Conservation (phyloP, 2,113 vertebrate genomes). For the Lampris incognitus region DNA sequence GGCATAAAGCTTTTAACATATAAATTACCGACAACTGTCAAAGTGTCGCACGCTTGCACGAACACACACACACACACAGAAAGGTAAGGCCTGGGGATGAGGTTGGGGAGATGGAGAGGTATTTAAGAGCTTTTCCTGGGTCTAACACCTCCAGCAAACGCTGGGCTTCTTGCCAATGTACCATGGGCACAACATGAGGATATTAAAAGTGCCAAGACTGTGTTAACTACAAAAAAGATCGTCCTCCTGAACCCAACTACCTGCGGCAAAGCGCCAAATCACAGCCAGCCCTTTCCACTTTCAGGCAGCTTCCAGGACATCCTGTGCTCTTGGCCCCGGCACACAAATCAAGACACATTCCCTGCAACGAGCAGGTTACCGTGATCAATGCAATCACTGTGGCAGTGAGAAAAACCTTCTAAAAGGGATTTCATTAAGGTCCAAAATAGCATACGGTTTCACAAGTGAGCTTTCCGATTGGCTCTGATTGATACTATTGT, state of each 20-base stretch:
- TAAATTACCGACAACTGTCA: too few relatives aligned
- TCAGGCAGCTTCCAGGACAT: constrained; percentile 49
- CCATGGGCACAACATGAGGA: constrained; percentile 50
- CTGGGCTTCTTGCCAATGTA: constrained; percentile 54
- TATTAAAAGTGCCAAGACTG: constrained; percentile 53
- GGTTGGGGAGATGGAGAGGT: constrained; percentile 25
- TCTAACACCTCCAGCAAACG: constrained; percentile 42
- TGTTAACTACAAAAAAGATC: constrained; percentile 62
- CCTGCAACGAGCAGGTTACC: constrained; percentile 63
- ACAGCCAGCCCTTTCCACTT: constrained; percentile 51
- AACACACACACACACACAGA: too few relatives aligned
- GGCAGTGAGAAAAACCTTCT: constrained; percentile 50
- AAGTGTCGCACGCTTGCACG: too few relatives aligned
- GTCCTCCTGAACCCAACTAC: constrained; percentile 42
- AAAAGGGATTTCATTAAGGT: constrained; percentile 59
- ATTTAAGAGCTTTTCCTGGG: constrained; percentile 16
- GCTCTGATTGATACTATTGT: constrained; percentile 71
- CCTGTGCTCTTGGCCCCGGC: constrained; percentile 50
- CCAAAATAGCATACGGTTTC: constrained; percentile 63
- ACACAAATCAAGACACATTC: constrained; percentile 56
- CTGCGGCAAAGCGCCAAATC: constrained; percentile 52
- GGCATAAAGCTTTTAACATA: background rate
- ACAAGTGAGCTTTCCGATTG: constrained; percentile 58
- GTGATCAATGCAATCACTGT: constrained; percentile 73
- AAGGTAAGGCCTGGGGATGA: background rate